Base-by-base conservation (phyloP, 2,113 vertebrate genomes). In the Rallus limicola region DNA sequence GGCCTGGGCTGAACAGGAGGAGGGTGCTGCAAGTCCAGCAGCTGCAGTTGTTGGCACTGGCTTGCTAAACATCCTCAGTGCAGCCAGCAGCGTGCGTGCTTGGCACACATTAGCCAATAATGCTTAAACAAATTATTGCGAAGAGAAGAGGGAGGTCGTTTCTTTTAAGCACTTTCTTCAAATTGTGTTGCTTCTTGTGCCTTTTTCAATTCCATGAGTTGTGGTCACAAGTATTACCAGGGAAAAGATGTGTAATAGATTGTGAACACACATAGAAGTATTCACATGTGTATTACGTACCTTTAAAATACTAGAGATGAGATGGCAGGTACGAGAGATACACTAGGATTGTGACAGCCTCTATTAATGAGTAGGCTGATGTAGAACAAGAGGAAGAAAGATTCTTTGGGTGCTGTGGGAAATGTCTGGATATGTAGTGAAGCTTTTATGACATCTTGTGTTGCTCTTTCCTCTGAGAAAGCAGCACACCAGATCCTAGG, bases 11-110 rank as follows among this genome's bases (percentile, higher is more conserved):
- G 97, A 95, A 82, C 92, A 88, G 95, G 92, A 94, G 91, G 96
- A 97, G 96, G 97, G 92, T 94, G 97, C 90, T 92, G 97, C 95
- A 83, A 97, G 97, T 97, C 97, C 97, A 97, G 98, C 98, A 99
- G 98, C 98, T 99, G 98, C 97, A 95, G 97, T 97, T 94, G 92
- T 95, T 98, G 98, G 98, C 98, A 98, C 92, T 91, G 90, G 88
- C 86, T 95, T 63, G 94, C 96, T 96, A 97, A 97, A 97, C 97
- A 97, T 97, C 95, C 97, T 96, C 70, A 79, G 64, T 83, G 86
- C 92, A 95, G 98, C 97, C 97, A 98, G 96, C 97, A 96, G 97
- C 4, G 16, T 90, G 95, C 97, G 18, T 90, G 95, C 97, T 98
- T 98, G 98, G 98, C 98, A 96, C 96, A 86, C 52, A 21, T 74